These are phyloP conservation scores for Callaeas wilsoni DNA, from an alignment of 2,113 vertebrate species.

Conservation along the genomic window DNA sequence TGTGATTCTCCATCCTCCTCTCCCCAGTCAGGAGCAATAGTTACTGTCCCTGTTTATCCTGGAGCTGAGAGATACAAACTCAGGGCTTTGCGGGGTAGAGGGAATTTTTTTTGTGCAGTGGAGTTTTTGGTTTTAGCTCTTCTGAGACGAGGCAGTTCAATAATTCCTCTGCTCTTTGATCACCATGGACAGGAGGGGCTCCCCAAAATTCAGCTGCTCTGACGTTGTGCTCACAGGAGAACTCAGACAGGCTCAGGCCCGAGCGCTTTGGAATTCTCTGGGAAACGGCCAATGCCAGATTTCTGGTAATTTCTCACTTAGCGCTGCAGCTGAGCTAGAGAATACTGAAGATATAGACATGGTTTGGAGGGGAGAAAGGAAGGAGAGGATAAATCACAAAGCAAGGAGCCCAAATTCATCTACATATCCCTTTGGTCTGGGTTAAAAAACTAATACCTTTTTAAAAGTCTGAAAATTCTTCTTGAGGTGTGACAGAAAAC, in stretches of 20 bases:
- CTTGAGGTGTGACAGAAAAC: neutral
- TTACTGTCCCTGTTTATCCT: neutral
- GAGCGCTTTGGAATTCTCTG: neutral
- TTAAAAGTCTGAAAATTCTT: neutral
- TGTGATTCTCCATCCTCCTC: neutral
- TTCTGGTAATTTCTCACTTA: neutral
- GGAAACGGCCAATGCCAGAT: neutral
- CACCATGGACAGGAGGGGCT: neutral
- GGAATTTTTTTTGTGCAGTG: neutral
- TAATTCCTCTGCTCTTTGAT: neutral
- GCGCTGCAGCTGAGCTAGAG: neutral
- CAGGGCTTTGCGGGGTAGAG: neutral
- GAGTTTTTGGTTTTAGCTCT: neutral
- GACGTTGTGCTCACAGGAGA: neutral
- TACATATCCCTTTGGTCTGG: neutral
- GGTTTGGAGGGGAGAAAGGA: neutral
- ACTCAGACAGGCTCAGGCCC: fast-evolving
- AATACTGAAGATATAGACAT: neutral
- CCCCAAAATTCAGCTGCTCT: neutral
- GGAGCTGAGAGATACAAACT: neutral
- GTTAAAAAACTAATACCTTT: too few species aligned
- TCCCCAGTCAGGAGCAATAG: neutral
- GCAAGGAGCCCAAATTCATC: neutral
- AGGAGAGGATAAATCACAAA: neutral
- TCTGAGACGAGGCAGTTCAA: neutral